Conservation (phyloP, 2,888 invertebrate genomes). For the Coleophora flavipennella region DNA sequence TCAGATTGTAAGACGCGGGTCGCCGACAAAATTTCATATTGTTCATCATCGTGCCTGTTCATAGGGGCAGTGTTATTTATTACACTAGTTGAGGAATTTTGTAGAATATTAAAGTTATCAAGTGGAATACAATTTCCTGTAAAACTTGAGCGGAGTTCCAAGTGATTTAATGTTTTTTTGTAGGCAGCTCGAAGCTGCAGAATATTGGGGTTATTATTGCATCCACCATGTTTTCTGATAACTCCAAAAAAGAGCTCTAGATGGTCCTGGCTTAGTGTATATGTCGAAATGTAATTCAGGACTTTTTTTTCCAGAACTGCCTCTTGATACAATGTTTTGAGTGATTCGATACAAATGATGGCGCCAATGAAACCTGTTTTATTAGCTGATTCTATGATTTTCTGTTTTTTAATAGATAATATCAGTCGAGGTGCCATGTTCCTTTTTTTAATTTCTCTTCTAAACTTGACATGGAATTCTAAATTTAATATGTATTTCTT, state of each 20-base stretch:
- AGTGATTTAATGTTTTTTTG: conserved; percentile 8
- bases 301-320: background rate
- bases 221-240: conserved; percentile 12
- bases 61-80: background rate
- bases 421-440: background rate
- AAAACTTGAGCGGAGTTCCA: conserved; percentile 12
- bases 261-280: conserved; percentile 8
- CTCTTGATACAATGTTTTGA: conserved; percentile 3
- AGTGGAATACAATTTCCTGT: conserved; percentile 12
- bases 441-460: background rate
- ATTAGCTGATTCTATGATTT: background rate
- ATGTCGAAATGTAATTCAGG: background rate
- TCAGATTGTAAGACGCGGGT: background rate
- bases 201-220: conserved; percentile 15
- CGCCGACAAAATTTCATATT: background rate
- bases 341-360: conserved; percentile 4
- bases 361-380: conserved; percentile 5
- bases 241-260: conserved; percentile 13
- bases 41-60: background rate
- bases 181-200: conserved; percentile 10
- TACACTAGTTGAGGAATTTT: background rate
- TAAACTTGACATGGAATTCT: background rate
- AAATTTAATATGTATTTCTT: background rate
- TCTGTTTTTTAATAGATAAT: background rate
- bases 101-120: conserved; percentile 10